Evolutionary conservation across 1,140 invertebrate genomes (phyloP).

Genomic region (Drepana arcuata): DNA sequence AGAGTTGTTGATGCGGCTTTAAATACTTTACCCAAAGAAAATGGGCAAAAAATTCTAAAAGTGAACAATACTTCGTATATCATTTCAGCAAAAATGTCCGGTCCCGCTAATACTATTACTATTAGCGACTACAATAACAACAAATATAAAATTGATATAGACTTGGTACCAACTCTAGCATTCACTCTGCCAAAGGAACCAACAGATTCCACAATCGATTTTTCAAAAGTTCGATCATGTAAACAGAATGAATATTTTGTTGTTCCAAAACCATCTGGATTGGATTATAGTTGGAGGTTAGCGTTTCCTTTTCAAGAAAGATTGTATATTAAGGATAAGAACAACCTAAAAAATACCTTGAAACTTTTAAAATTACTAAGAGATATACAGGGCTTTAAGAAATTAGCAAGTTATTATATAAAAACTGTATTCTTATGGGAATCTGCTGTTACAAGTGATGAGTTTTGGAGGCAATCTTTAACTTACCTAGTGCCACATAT

Average conservation of each 20-base stretch:
- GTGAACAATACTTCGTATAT: constrained; percentile 19
- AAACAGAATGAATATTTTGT: constrained; percentile 25
- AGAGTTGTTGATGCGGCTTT: constrained; percentile 26
- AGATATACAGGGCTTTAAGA: constrained; percentile 30
- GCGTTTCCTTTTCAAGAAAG: constrained; percentile 38
- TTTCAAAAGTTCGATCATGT: constrained; percentile 16
- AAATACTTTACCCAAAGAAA: constrained; percentile 15
- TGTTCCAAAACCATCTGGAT: constrained; percentile 30
- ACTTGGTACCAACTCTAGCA: constrained; percentile 32
- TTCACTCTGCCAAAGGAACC: constrained; percentile 29
- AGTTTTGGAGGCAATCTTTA: constrained; percentile 29
- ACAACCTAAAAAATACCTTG: constrained; percentile 31
- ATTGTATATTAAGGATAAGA: constrained; percentile 18
- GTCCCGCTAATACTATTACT: constrained; percentile 31
- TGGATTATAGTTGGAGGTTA: constrained; percentile 34
- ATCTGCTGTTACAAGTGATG: constrained; percentile 10
- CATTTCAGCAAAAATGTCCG: constrained; percentile 24
- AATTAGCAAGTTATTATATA: constrained; percentile 36
- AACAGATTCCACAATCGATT: constrained; percentile 17
- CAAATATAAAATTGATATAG: constrained; percentile 31
- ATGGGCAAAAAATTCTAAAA: constrained; percentile 19
- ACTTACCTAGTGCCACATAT: constrained; percentile 26
- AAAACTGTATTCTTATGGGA: constrained; percentile 42
- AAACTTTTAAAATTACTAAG: constrained; percentile 32
- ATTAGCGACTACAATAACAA: constrained; percentile 19